Conservation (phyloP, 2,797 vertebrate species). For the Eidolon dupreanum region DNA sequence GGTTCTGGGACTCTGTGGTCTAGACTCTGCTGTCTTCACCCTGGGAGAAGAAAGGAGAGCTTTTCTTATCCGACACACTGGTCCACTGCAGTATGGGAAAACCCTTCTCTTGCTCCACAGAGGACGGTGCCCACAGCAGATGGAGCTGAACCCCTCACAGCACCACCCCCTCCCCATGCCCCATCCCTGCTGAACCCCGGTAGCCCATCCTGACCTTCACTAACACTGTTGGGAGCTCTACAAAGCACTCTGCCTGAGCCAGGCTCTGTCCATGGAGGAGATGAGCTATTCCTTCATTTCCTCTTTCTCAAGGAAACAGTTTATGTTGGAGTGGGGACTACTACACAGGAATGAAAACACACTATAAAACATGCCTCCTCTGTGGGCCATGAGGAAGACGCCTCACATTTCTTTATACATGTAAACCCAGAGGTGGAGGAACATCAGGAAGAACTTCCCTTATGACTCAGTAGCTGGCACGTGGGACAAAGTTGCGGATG, state of each 20-base stretch:
- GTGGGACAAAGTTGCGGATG: neutral
- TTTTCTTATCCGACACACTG: neutral
- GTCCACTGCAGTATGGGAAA: neutral
- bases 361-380: neutral
- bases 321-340: neutral
- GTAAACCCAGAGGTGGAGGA: neutral
- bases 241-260: neutral
- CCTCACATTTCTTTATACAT: neutral
- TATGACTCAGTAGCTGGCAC: neutral
- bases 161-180: rapidly evolving
- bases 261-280: neutral
- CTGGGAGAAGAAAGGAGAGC: neutral
- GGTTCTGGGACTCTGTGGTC: neutral
- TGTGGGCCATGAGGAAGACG: rapidly evolving
- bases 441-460: neutral
- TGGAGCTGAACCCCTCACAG: neutral
- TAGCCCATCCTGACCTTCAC: neutral
- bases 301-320: neutral
- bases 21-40: neutral
- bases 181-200: neutral
- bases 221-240: neutral
- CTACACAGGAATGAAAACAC: rapidly evolving
- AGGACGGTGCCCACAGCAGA: neutral
- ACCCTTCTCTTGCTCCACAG: neutral
- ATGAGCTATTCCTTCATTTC: neutral